These are phyloP conservation scores for Drosophila setifemur DNA, from an alignment of 1,140 invertebrate genomes.

Conservation along the genomic window DNA sequence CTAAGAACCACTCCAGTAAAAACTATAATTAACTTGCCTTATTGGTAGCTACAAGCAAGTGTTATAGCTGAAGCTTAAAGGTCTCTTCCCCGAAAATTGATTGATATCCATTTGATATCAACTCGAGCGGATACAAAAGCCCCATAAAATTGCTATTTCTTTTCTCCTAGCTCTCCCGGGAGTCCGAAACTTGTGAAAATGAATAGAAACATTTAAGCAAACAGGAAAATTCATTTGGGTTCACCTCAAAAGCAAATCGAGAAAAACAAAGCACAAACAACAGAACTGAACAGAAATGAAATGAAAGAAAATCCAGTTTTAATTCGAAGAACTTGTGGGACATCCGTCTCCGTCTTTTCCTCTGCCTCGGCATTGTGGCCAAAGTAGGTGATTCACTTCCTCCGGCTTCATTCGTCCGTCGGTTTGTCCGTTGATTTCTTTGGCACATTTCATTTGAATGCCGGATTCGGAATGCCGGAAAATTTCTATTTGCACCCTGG, in stretches of 20 bases:
- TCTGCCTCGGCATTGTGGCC: slow-evolving; percentile 27
- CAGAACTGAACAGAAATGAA: slow-evolving; percentile 18
- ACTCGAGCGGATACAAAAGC: slow-evolving; percentile 6
- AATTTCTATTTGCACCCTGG: slow-evolving; percentile 51
- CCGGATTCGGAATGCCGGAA: slow-evolving; percentile 42
- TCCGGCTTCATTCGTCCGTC: slow-evolving; percentile 36
- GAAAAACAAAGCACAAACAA: slow-evolving; percentile 13
- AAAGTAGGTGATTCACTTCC: slow-evolving; percentile 21
- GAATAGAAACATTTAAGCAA: slow-evolving; percentile 39
- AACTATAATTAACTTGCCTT: slow-evolving; percentile 19
- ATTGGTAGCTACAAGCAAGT: neutral
- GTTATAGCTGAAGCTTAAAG: neutral
- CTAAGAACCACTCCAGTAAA: too few relatives aligned
- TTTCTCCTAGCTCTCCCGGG: neutral
- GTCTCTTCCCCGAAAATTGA: neutral
- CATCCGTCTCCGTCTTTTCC: too few relatives aligned
- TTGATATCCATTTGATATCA: slow-evolving; percentile 20
- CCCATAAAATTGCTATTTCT: slow-evolving; percentile 35
- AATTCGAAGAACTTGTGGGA: slow-evolving; percentile 31
- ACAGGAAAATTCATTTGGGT: slow-evolving; percentile 55
- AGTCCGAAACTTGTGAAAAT: neutral
- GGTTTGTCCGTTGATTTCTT: slow-evolving; percentile 47
- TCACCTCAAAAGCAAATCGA: slow-evolving; percentile 46
- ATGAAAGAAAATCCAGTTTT: slow-evolving; percentile 43
- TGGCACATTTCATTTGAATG: slow-evolving; percentile 45